Evolutionary conservation across 2,888 invertebrate genomes (phyloP).

Genomic region (Tetragonula carbonaria): DNA sequence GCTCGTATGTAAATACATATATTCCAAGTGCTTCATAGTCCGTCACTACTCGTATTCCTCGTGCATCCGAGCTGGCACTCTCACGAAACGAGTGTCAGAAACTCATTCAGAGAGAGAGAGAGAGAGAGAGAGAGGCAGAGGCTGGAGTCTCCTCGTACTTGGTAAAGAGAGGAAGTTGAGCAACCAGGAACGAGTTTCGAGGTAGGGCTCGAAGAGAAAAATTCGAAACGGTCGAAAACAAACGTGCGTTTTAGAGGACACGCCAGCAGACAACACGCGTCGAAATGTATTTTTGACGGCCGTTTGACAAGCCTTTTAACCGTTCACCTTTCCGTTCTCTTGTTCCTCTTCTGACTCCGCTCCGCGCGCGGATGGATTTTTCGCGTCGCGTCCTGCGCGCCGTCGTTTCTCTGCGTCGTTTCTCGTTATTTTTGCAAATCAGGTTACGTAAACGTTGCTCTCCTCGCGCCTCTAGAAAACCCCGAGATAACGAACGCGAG

Average conservation of each 20-base stretch:
- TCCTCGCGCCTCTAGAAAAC: constrained; percentile 13
- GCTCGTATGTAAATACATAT: too few species aligned
- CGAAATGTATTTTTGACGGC: constrained; percentile 70
- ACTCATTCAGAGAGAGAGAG: neutral
- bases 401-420: too few species aligned
- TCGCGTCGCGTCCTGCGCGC: neutral
- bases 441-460: constrained; percentile 33
- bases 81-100: constrained; percentile 7
- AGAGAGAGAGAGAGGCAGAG: constrained; percentile 13
- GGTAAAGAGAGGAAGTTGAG: constrained; percentile 46
- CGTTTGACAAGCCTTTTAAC: constrained; percentile 75
- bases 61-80: constrained; percentile 25
- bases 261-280: constrained; percentile 6
- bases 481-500: neutral
- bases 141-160: constrained; percentile 28
- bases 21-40: too few species aligned
- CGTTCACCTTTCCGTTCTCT: neutral
- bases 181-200: constrained; percentile 38
- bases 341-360: neutral
- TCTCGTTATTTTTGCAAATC: constrained; percentile 11
- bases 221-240: constrained; percentile 43
- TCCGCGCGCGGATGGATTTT: neutral
- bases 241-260: constrained; percentile 45
- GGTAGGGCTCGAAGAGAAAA: constrained; percentile 24
- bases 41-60: constrained; percentile 4